phyloP scores from a whole-genome alignment of 2,113 vertebrate genomes.

The Calonectris borealis region DNA sequence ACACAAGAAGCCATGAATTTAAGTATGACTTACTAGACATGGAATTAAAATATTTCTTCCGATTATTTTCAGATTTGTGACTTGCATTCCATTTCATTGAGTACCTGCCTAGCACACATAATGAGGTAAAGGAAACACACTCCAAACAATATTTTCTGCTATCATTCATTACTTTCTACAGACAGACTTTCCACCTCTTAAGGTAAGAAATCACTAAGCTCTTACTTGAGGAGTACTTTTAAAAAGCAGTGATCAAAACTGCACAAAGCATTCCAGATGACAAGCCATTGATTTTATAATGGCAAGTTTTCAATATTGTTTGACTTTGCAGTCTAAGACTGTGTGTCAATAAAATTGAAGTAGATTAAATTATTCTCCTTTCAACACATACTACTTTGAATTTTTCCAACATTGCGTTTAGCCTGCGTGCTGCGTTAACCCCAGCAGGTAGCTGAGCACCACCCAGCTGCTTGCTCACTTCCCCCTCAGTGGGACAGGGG shows the following conservation, averaged over 20 bases:
- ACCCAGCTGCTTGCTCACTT: neutral
- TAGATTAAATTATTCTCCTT: neutral
- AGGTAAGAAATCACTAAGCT: neutral
- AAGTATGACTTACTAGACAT: neutral
- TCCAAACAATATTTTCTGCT: neutral
- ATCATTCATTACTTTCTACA: neutral
- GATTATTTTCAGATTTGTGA: neutral
- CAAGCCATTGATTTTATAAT: neutral
- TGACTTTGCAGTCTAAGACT: neutral
- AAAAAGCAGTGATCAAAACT: neutral
- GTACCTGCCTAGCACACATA: neutral
- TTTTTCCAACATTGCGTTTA: neutral
- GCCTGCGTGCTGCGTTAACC: neutral
- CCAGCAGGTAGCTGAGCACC: neutral
- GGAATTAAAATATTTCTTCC: neutral
- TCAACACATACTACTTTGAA: neutral
- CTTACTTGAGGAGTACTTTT: neutral
- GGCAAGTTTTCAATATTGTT: neutral
- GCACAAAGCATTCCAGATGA: neutral
- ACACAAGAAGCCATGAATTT: neutral
- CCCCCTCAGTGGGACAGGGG: neutral
- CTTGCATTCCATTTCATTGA: neutral
- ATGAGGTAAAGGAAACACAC: neutral
- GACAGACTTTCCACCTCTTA: neutral
- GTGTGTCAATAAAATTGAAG: neutral